Evolutionary conservation across 2,797 vertebrate species (phyloP).

Genomic region (Alosa sapidissima): DNA sequence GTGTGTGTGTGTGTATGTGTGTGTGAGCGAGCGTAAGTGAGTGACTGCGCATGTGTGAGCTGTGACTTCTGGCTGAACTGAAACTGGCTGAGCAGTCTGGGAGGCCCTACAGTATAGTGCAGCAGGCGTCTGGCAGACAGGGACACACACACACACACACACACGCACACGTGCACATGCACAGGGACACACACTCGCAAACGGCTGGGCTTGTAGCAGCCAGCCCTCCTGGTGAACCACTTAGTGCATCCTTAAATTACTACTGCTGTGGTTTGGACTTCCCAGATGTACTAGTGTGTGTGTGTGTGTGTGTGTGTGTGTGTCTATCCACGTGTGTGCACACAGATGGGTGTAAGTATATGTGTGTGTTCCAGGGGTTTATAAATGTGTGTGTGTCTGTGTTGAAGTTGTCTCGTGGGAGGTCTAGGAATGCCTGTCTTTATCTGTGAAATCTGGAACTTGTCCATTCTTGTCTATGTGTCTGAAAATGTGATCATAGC

Average conservation of each 20-base stretch:
- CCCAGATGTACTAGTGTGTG: slow-evolving; percentile 32
- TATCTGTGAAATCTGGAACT: slow-evolving; percentile 57
- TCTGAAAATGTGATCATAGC: slow-evolving; percentile 55
- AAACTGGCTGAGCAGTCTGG: slow-evolving; percentile 39
- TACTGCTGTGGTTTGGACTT: slow-evolving; percentile 51
- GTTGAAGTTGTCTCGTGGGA: slow-evolving; percentile 29
- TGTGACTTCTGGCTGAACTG: slow-evolving; percentile 41
- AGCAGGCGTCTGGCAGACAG: slow-evolving; percentile 17
- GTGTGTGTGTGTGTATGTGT: background rate
- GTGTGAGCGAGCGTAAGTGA: slow-evolving; percentile 23
- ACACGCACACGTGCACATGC: slow-evolving; percentile 35
- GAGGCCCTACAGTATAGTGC: slow-evolving; percentile 28
- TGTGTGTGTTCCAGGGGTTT: slow-evolving; percentile 26
- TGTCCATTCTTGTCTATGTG: slow-evolving; percentile 56
- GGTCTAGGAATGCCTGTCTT: slow-evolving; percentile 58
- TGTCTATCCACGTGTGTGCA: slow-evolving; percentile 21
- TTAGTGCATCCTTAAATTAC: slow-evolving; percentile 59
- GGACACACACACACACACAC: slow-evolving; percentile 30
- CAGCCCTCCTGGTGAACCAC: slow-evolving; percentile 52
- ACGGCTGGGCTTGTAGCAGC: slow-evolving; percentile 48
- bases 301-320: slow-evolving; percentile 15
- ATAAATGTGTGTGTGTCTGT: slow-evolving; percentile 25
- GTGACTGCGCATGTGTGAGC: background rate
- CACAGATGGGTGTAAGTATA: background rate
- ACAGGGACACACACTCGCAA: slow-evolving; percentile 36